Base-by-base conservation (phyloP, 2,113 vertebrate species). In the Chaetops frenatus region DNA sequence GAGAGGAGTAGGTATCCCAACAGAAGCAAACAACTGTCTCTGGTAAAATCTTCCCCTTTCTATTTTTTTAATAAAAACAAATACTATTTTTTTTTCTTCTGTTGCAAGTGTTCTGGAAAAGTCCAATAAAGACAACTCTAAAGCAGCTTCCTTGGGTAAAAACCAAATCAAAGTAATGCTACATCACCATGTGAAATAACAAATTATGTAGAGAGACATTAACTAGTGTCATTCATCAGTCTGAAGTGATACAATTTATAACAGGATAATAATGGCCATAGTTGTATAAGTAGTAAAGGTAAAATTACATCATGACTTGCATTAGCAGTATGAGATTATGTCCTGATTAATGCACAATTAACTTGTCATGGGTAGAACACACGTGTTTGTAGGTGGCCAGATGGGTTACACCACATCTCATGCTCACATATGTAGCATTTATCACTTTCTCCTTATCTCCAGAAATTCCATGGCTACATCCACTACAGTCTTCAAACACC, bases 281-380 rank as follows among this genome's bases (percentile, higher is more conserved):
- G 64, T 81, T 72, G 61, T 81, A 67, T 84, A 91, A 96, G 94
- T 74, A 95, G 92, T 92, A 93, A 94, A 95, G 83, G 90, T 91
- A 96, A 95, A 92, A 97, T 96, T 94, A 97, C 91, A 95, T 94
- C 92, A 93, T 92, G 86, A 77, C 86, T 94, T 96, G 95, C 96
- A 88, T 94, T 95, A 96, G 94, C 88, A 86, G 56, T 70, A 81
- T 88, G 94, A 96, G 88, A 96, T 94, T 97, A 88, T 97, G 84
- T 90, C 92, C 95, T 97, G 96, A 97, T 92, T 93, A 96, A 97
- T 91, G 96, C 76, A 95, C 96, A 96, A 96, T 97, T 95, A 97
- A 95, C 91, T 95, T 94, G 88, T 96, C 95, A 73, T 71, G 81
- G 69, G 79, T 79, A 81, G 83, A 83, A 50, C 10, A 65, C 93